Percentiles rank a stretch among this genome's conserved stretches.
These are phyloP conservation scores for Sminthurinus signatus DNA, from an alignment of 1,140 invertebrate species.

Conservation along the genomic window DNA sequence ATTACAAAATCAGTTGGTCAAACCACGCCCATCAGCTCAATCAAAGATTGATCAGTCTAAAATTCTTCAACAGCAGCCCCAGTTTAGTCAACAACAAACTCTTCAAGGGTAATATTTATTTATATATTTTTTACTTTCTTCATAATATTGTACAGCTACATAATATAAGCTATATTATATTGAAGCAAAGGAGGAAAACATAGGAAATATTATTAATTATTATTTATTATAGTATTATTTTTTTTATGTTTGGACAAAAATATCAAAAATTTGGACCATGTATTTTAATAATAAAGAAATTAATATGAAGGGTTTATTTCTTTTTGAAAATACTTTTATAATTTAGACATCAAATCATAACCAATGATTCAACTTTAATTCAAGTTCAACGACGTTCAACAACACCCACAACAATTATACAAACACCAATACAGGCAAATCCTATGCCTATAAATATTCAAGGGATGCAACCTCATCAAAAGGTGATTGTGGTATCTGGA, in stretches of 20 bases:
- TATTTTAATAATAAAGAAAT: too few species aligned
- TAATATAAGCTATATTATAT: too few species aligned
- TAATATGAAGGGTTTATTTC: too few species aligned
- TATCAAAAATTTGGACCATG: too few species aligned
- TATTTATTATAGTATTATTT: too few species aligned
- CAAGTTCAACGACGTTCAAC: slow-evolving; percentile 32
- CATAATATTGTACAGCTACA: too few species aligned
- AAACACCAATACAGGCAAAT: slow-evolving; percentile 8
- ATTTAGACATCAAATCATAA: slow-evolving; percentile 19
- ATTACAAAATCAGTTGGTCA: slow-evolving; percentile 72
- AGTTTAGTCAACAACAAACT: slow-evolving; percentile 6
- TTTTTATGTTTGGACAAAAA: too few species aligned
- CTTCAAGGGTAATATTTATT: not conserved
- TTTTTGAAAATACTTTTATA: too few species aligned
- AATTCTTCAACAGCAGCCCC: slow-evolving; percentile 15
- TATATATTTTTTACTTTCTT: too few species aligned
- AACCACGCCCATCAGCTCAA: slow-evolving; percentile 60
- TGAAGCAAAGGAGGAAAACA: too few species aligned
- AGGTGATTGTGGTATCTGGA: slow-evolving; percentile 29
- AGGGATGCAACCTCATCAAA: slow-evolving; percentile 28
- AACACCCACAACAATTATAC: slow-evolving; percentile 33
- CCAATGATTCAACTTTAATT: slow-evolving; percentile 20
- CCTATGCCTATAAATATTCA: slow-evolving; percentile 23
- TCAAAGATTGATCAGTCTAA: slow-evolving; percentile 17
- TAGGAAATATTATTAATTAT: too few species aligned